Percentiles rank a stretch among this genome's conserved stretches.
Evolutionary conservation across 2,888 invertebrate genomes (phyloP).

Genomic region (Trypoxylon attenuatum): DNA sequence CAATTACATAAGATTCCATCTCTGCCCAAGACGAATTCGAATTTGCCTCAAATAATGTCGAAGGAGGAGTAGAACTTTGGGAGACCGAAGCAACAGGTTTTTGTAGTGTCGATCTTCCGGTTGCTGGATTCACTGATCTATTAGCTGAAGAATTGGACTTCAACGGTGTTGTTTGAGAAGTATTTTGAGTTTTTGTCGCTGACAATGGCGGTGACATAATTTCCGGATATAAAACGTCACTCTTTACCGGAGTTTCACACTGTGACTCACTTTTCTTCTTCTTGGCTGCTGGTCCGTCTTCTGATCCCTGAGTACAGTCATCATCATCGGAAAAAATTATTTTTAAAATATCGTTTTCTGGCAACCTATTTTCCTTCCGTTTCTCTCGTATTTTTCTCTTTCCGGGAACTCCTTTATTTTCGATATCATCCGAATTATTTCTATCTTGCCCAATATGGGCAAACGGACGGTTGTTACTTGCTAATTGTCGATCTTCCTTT

Average conservation of each 20-base stretch:
- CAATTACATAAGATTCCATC: conserved; percentile 91
- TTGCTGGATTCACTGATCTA: conserved; percentile 31
- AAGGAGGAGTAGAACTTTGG: conserved; percentile 22
- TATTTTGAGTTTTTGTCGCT: conserved; percentile 58
- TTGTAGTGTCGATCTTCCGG: conserved; percentile 35
- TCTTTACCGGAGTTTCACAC: conserved; percentile 60
- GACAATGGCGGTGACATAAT: conserved; percentile 73
- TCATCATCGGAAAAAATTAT: conserved; percentile 66
- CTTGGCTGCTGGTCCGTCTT: conserved; percentile 62
- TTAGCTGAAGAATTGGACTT: conserved; percentile 24
- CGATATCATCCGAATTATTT: conserved; percentile 57
- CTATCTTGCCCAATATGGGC: conserved; percentile 75
- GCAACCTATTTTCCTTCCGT: conserved; percentile 59
- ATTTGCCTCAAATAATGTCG: conserved; percentile 62
- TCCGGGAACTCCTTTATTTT: conserved; percentile 64
- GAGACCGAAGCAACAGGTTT: conserved; percentile 21
- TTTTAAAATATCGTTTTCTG: conserved; percentile 35
- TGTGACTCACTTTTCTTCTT: conserved; percentile 58
- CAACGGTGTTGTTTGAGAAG: conserved; percentile 51
- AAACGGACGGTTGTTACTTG: conserved; percentile 75
- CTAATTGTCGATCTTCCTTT: conserved; percentile 67
- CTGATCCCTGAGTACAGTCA: conserved; percentile 41
- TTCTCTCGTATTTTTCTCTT: conserved; percentile 69
- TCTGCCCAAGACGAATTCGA: conserved; percentile 93
- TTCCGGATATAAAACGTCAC: conserved; percentile 60